These are phyloP conservation scores for Xenus cinereus DNA, from an alignment of 2,113 vertebrate species.

Conservation along the genomic window DNA sequence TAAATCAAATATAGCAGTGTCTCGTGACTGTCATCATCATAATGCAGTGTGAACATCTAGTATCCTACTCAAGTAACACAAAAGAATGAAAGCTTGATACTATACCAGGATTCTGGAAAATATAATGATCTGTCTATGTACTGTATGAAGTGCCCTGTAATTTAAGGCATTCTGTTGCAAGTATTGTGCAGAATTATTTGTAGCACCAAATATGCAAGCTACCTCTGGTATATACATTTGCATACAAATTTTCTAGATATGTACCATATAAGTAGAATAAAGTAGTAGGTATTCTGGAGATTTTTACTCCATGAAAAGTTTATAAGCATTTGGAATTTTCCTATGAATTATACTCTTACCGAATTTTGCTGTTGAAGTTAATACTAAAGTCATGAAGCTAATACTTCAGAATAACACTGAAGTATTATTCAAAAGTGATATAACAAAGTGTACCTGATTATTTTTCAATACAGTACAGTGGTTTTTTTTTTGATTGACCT, in stretches of 20 bases:
- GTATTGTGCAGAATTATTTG: not conserved
- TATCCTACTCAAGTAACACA: not conserved
- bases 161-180: not conserved
- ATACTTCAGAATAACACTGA: not conserved
- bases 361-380: not conserved
- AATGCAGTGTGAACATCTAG: not conserved
- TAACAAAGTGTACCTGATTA: not conserved
- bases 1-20: not conserved
- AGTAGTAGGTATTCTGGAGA: not conserved
- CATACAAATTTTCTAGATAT: not conserved
- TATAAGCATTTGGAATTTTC: not conserved
- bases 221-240: not conserved
- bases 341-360: not conserved
- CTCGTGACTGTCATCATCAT: not conserved
- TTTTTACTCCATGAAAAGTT: not conserved
- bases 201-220: not conserved
- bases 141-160: not conserved
- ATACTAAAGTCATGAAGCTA: not conserved
- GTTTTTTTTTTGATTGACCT: rapidly evolving
- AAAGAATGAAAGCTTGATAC: not conserved
- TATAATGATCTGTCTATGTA: not conserved
- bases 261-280: not conserved
- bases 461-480: not conserved
- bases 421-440: no score
- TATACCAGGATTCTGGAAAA: not conserved